Conservation (phyloP, 2,113 vertebrate species). For the Girardinichthys multiradiatus region DNA sequence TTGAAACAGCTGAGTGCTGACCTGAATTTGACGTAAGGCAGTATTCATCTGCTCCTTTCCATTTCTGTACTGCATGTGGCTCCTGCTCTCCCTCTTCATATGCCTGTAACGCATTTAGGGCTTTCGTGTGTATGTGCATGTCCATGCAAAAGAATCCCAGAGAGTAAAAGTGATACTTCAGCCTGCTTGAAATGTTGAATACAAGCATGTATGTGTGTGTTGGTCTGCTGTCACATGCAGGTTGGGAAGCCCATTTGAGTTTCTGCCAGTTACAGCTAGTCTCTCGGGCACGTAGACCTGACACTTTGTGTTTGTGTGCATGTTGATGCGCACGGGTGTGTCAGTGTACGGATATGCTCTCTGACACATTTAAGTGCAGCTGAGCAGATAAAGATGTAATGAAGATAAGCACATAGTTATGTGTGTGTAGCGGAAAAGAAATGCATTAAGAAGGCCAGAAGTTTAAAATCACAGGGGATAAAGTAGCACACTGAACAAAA, state of each 20-base stretch:
- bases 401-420: neutral
- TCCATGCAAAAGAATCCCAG: neutral
- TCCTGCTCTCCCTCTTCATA: slow-evolving; percentile 2
- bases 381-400: slow-evolving; percentile 43
- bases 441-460: neutral
- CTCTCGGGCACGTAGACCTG: slow-evolving; percentile 39
- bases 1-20: slow-evolving; percentile 59
- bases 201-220: slow-evolving; percentile 5
- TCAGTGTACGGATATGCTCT: slow-evolving; percentile 25
- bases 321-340: neutral
- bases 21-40: slow-evolving; percentile 42
- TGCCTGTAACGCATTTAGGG: slow-evolving; percentile 2
- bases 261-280: slow-evolving; percentile 48
- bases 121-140: slow-evolving; percentile 16
- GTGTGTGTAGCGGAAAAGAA: neutral
- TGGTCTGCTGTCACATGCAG: slow-evolving; percentile 41
- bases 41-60: slow-evolving; percentile 32
- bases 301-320: slow-evolving; percentile 9
- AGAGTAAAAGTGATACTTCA: neutral
- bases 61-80: neutral
- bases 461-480: neutral
- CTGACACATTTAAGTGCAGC: slow-evolving; percentile 52
- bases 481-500: neutral
- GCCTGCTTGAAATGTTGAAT: slow-evolving; percentile 31
- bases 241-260: slow-evolving; percentile 38